Base-by-base conservation (phyloP, 2,113 vertebrate genomes). In the Lichenostomus cassidix region DNA sequence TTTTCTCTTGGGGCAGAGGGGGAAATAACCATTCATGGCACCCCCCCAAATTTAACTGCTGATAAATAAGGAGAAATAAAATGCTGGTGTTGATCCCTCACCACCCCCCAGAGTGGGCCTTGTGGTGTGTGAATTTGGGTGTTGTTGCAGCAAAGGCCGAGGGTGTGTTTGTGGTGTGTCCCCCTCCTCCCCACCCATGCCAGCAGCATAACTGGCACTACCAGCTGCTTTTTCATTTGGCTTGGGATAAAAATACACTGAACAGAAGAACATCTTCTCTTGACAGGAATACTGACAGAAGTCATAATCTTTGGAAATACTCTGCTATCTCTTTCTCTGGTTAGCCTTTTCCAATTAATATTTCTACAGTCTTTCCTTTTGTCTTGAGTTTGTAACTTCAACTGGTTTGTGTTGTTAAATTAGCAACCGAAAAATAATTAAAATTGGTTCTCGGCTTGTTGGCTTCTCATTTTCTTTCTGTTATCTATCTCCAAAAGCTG, bases 191-290 rank as follows among this genome's bases (percentile, higher is more conserved):
- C 87, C 83, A 80, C 50, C 85, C 77, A 86, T 90, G 63, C 4
- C 18, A 85, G 94, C n/a, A 58, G 83, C 88, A 94, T 95, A 97
- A 97, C 91, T 95, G 96, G 95, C 96, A 96, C 94, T 96, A 92
- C 96, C 96, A 97, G 95, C 96, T 97, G 96, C 95, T 85, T 95
- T 95, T 95, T 95, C 90, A 33, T 94, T 95, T 95, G 94, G 33
- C 84, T 94, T 10, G 90, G 49, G 95, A 95, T 97, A 97, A 97
- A 96, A 97, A 95, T 95, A 96, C 78, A 74, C 95, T 28, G 73
- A 97, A 97, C 93, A 90, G 75, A 85, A 92, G 83, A 91, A 95
- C 92, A 96, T 94, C 89, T 87, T 94, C 95, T 87, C 95, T 95
- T 95, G 93, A 95, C 94, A 91, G 82, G 92, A 90, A 90, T 94